Percentiles rank a stretch among this genome's conserved stretches.
These are phyloP conservation scores for Rhinoderma darwinii DNA, from an alignment of 2,113 vertebrate genomes.

Conservation along the genomic window DNA sequence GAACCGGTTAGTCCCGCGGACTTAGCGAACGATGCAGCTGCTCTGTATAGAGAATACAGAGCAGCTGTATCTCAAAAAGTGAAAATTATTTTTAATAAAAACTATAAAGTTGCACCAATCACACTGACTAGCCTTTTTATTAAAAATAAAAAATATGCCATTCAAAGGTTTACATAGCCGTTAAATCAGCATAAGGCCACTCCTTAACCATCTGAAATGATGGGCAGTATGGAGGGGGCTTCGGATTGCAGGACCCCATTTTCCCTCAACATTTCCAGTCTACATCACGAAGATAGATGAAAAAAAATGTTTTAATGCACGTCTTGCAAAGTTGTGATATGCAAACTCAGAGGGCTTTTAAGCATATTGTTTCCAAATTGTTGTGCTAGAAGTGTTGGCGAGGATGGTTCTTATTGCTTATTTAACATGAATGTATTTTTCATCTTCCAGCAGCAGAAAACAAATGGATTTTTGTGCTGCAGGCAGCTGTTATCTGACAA, in stretches of 20 bases:
- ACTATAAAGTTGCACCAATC: too few relatives aligned
- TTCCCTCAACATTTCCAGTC: not conserved
- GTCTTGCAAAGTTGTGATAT: conserved; percentile 4
- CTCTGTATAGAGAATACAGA: too few relatives aligned
- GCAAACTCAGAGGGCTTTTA: conserved; percentile 27
- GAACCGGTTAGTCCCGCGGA: too few relatives aligned
- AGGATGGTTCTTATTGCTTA: conserved; percentile 54
- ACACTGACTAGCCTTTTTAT: too few relatives aligned
- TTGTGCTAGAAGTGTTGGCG: conserved; percentile 41
- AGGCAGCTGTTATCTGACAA: conserved; percentile 58
- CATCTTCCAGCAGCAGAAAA: conserved; percentile 49
- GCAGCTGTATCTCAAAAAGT: too few relatives aligned
- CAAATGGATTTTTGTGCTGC: conserved; percentile 60
- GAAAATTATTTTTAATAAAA: too few relatives aligned
- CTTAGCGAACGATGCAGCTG: too few relatives aligned
- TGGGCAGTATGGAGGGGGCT: not conserved
- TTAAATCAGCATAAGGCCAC: too few relatives aligned
- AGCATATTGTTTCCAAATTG: conserved; percentile 46
- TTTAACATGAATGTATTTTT: conserved; percentile 57
- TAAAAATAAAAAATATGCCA: too few relatives aligned
- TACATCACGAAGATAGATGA: not conserved
- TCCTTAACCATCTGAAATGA: not conserved
- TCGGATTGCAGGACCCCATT: not conserved
- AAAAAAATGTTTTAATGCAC: not conserved
- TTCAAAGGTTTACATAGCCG: too few relatives aligned